Evolutionary conservation across 2,797 vertebrate genomes (phyloP), one percentile per base, ranked within the genome.

Genomic region (Anguilla obscura): DNA sequence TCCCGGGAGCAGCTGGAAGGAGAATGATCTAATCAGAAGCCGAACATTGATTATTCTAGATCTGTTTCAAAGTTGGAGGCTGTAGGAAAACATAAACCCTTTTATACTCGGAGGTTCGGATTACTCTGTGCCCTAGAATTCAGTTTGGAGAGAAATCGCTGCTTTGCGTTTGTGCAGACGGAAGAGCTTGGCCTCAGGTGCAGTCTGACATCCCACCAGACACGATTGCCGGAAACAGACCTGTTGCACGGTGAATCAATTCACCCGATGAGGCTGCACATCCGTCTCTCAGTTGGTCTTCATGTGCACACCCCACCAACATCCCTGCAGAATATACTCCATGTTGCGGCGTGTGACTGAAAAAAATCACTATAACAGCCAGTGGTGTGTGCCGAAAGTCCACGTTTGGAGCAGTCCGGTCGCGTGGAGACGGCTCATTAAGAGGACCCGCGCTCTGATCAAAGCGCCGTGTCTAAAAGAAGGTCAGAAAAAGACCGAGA

Each of bases 21-120:
- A 90, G 92, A 93, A 93, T 90, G 86, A 94, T 93, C 87, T 66
- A 60, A 91, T 89, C 89, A 88, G 86, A 86, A 88, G 27, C 50
- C 45, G 63, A 27, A 82, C 92, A 92, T 91, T 89, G 90, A 91
- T 92, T 94, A 91, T 91, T 86, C 85, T 56, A 88, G 86, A 90
- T 91, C 88, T 56, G 83, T 87, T 90, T 89, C 83, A 60, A 69
- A 89, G 84, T 88, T 21, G 74, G 87, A 90, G 54, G 89, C 85
- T 76, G 45, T 40, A 40, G 69, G 4, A 69, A 58, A 58, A 58
- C 79, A 69, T 45, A 56, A 88, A 60, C 48, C 45, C 4, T 56
- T 50, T 69, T 83, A 66, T 84, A 36, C 40, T 45, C 48, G 5
- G 0, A 45, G 30, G n/a, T 54, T 84, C 27, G 8, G 80, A 54